Evolutionary conservation across 1,140 invertebrate species (phyloP).

Genomic region (Eupeodes corollae): DNA sequence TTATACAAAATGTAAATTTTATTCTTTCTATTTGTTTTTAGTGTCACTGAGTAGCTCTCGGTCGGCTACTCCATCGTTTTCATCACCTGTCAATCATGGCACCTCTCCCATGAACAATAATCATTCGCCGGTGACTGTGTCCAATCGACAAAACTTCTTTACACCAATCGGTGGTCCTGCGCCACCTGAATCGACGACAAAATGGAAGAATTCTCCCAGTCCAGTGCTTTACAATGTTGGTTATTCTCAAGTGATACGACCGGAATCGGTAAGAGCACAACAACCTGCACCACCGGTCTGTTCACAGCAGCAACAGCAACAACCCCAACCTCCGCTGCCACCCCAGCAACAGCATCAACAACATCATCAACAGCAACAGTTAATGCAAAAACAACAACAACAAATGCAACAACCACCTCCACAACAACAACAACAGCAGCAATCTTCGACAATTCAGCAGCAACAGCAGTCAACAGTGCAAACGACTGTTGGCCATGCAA

Average conservation of each 20-base stretch:
- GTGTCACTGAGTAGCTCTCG: constrained; percentile 86
- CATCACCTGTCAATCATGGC: constrained; percentile 60
- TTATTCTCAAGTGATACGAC: constrained; percentile 26
- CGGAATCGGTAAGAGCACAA: constrained; percentile 42
- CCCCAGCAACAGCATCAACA: constrained; percentile 7
- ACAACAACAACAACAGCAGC: background rate
- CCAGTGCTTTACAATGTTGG: constrained; percentile 27
- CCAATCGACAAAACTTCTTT: constrained; percentile 65
- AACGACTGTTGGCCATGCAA: constrained; percentile 41
- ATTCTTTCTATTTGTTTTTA: constrained; percentile 35
- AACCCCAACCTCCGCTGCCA: constrained; percentile 20
- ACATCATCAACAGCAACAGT: constrained; percentile 3
- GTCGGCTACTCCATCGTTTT: constrained; percentile 77
- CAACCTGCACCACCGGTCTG: constrained; percentile 10
- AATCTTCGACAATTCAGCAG: background rate
- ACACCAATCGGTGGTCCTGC: constrained; percentile 69
- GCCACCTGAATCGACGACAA: constrained; percentile 24
- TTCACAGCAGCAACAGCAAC: constrained; percentile 13
- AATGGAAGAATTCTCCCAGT: constrained; percentile 35
- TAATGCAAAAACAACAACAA: constrained; percentile 7
- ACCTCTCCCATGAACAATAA: constrained; percentile 49
- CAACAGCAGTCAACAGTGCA: background rate
- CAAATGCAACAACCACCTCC: background rate
- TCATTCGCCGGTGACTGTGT: constrained; percentile 52
- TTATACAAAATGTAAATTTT: background rate